A percentile compares a stretch with the other conserved stretches of the same genome.
These are phyloP conservation scores for Norana najaformis DNA, from an alignment of 2,888 invertebrate species.

Conservation along the genomic window DNA sequence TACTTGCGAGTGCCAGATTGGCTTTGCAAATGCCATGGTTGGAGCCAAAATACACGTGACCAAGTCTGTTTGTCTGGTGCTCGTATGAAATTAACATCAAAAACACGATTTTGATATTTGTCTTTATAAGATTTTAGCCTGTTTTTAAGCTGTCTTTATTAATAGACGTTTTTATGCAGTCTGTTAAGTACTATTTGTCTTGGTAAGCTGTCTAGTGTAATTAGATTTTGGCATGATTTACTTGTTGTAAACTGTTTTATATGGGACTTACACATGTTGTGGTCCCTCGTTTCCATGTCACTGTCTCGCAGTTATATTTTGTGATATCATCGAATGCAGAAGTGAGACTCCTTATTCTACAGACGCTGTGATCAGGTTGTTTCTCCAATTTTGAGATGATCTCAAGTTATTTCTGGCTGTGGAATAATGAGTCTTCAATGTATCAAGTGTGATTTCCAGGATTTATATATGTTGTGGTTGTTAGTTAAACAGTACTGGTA, in stretches of 20 bases:
- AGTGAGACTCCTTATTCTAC: neutral
- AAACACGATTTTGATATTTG: neutral
- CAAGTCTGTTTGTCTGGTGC: neutral
- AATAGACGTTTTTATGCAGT: constrained; percentile 1
- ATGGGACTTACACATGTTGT: neutral
- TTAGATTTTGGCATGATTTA: neutral
- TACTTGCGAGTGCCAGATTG: neutral
- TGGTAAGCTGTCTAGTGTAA: constrained; percentile 13
- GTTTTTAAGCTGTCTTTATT: neutral
- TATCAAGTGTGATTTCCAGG: neutral
- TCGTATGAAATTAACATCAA: constrained; percentile 13
- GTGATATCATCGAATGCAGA: neutral
- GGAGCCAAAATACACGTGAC: neutral
- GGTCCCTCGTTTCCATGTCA: neutral
- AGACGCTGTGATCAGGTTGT: neutral
- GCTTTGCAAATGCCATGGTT: neutral
- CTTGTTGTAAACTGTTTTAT: constrained; percentile 13
- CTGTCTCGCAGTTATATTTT: neutral
- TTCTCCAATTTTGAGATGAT: neutral
- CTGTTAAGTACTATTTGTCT: neutral
- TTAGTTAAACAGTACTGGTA: neutral
- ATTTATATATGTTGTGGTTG: too few species aligned
- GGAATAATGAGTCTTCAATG: neutral
- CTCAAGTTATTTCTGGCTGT: neutral
- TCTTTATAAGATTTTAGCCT: constrained; percentile 2